Evolutionary conservation across 2,113 vertebrate species (phyloP), one percentile per base, ranked within the genome.

Genomic region (Gavia stellata): DNA sequence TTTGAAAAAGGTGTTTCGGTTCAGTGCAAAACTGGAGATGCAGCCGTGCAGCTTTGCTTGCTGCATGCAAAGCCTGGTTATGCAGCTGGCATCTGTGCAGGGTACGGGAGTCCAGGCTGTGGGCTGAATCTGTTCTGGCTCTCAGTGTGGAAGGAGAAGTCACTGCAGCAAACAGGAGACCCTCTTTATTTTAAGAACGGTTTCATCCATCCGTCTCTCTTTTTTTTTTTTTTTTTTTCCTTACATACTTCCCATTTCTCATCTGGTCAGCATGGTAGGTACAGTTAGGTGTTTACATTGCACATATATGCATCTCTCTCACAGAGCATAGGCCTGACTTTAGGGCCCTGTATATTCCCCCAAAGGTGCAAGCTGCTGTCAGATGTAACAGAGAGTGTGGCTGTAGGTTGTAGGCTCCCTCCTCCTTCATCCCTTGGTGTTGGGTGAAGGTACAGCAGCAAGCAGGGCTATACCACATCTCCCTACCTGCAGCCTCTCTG

Each of bases 31-130:
- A 29, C 13, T 6, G 5, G 40, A 33, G 62, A 13, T n/a, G 16
- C 28, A 53, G 18, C 19, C 1, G 1, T 53, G 40, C 16, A 68
- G 36, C 49, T 81, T 25, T 19, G 24, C 40, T 66, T 23, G 15
- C 47, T 47, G 66, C 2, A 0, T 47, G 45, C 26, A 31, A 15
- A 80, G n/a, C 42, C 45, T 59, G 8, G 0, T 5, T 52, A 5
- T 9, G 24, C 40, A 12, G 14, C 52, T 40, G 28, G 8, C 31
- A 5, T 42, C 58, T n/a, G 58, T 9, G 44, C 28, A 18, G 31
- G 33, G 59, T 6, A 4, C 0, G 1, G 45, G 45, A 72, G 26
- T 34, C 42, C 40, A 12, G 73, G 31, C 56, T 42, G 23, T 25
- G 31, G 6, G n/a, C 14, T 34, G 49, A 19, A 45, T 40, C 49